phyloP scores from a whole-genome alignment of 2,113 vertebrate species.

The Trinectes maculatus region DNA sequence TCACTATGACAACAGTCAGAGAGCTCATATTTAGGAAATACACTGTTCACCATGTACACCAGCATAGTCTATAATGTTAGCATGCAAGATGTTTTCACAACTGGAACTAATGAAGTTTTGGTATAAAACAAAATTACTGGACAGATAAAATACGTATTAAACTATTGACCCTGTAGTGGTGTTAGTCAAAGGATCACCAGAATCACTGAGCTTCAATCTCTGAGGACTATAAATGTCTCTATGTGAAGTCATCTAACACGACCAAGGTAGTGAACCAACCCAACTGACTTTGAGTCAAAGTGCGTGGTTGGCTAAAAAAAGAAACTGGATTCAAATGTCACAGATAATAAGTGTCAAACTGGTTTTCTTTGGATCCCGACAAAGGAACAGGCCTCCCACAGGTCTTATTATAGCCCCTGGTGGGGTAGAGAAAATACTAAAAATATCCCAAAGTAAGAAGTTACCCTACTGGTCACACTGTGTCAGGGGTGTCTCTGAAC shows the following conservation, averaged over 20 bases:
- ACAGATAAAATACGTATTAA: too few species aligned
- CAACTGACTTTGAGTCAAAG: too few species aligned
- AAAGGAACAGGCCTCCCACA: conserved; percentile 1
- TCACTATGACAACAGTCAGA: too few species aligned
- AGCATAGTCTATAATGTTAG: too few species aligned
- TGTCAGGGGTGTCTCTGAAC: conserved; percentile 24
- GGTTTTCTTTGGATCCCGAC: conserved; percentile 1
- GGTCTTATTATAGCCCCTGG: conserved; percentile 8
- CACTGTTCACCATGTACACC: too few species aligned
- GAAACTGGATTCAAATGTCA: background rate
- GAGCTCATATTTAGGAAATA: too few species aligned
- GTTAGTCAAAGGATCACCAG: background rate
- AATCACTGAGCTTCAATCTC: background rate
- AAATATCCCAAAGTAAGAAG: conserved; percentile 29
- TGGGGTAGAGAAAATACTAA: conserved; percentile 11
- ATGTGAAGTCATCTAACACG: too few species aligned
- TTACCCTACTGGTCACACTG: conserved; percentile 13
- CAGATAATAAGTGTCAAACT: background rate
- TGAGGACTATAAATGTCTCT: too few species aligned
- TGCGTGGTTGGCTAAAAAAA: background rate
- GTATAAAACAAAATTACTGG: too few species aligned
- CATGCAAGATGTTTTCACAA: too few species aligned
- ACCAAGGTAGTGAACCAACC: background rate
- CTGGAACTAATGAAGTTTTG: too few species aligned
- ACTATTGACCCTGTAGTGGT: too few species aligned